These are phyloP conservation scores for Bubo scandiacus DNA, from an alignment of 2,113 vertebrate species.

Conservation along the genomic window DNA sequence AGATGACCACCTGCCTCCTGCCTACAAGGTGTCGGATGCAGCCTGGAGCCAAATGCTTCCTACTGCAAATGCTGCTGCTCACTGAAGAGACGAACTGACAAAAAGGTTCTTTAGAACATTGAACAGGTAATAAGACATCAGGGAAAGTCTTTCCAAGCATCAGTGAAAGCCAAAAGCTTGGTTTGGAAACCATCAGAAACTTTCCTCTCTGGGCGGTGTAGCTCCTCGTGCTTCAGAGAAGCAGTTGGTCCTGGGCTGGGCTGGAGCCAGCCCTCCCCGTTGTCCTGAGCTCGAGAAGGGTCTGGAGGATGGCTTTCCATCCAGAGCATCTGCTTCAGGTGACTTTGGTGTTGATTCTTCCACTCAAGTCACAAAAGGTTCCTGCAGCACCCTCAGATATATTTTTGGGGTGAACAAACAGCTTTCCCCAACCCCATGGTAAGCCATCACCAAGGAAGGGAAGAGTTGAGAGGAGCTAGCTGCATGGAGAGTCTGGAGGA, in stretches of 20 bases:
- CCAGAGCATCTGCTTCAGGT: not conserved
- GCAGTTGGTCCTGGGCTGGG: constrained; percentile 8
- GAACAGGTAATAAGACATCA: constrained; percentile 72
- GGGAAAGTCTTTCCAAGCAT: constrained; percentile 57
- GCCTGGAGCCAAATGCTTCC: not conserved
- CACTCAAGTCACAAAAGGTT: not conserved
- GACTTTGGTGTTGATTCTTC: not conserved
- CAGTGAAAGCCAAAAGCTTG: constrained; percentile 52
- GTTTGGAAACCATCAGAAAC: constrained; percentile 63
- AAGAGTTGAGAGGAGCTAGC: not conserved
- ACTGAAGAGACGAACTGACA: constrained; percentile 10
- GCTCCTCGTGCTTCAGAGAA: constrained; percentile 29
- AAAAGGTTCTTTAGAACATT: constrained; percentile 45
- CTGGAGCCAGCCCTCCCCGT: constrained; percentile 28
- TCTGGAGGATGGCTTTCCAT: constrained; percentile 9
- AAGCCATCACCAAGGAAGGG: not conserved
- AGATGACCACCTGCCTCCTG: not conserved
- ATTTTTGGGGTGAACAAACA: not conserved
- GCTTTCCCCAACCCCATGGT: not conserved
- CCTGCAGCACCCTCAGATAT: not conserved
- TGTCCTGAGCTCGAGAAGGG: not conserved
- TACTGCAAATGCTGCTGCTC: not conserved
- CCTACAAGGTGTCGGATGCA: not conserved
- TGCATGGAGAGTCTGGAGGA: not conserved
- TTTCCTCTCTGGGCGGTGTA: constrained; percentile 51